Evolutionary conservation across 2,797 vertebrate genomes (phyloP).

Genomic region (Scleropages formosus): DNA sequence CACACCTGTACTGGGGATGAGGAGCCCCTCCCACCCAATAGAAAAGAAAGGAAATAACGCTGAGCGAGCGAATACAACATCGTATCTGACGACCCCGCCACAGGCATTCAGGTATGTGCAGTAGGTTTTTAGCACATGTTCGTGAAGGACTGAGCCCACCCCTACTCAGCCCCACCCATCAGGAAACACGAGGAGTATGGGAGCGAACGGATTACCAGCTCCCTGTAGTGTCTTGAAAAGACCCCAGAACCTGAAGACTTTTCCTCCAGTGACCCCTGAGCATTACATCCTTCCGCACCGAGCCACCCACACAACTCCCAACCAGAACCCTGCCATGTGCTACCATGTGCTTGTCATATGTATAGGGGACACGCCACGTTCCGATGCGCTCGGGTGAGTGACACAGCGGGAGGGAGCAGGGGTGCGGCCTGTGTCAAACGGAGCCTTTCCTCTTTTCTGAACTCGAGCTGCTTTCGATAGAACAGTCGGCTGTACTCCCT

Average conservation of each 20-base stretch:
- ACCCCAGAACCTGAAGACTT: not conserved
- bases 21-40: not conserved
- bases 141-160: not conserved
- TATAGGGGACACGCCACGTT: constrained; percentile 4
- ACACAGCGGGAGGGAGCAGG: not conserved
- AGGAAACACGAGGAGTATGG: constrained; percentile 14
- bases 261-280: not conserved
- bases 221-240: not conserved
- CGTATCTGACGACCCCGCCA: not conserved
- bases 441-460: not conserved
- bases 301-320: not conserved
- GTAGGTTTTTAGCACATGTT: not conserved
- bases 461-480: not conserved
- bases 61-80: constrained; percentile 22
- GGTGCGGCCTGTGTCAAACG: not conserved
- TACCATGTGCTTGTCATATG: constrained; percentile 20
- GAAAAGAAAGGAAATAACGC: constrained; percentile 14
- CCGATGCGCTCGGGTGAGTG: not conserved
- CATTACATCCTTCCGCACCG: not conserved
- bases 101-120: not conserved
- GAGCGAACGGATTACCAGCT: not conserved
- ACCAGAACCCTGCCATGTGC: not conserved
- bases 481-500: not conserved
- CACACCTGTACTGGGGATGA: not conserved
- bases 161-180: too few species aligned